phyloP scores from a whole-genome alignment of 1,140 invertebrate species.

The Conus ventricosus region DNA sequence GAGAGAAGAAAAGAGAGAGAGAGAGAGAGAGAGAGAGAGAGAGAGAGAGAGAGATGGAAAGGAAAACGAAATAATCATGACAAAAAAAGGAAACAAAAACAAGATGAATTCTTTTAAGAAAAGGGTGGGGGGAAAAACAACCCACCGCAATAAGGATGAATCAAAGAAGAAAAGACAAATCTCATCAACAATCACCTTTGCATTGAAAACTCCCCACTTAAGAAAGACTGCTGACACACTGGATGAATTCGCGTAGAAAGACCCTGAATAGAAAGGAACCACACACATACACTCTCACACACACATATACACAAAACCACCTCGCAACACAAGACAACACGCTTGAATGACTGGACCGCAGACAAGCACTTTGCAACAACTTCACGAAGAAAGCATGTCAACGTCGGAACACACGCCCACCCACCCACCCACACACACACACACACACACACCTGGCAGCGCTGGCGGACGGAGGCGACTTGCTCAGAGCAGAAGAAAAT shows the following conservation, averaged over 20 bases:
- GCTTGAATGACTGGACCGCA: neutral
- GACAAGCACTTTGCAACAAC: neutral
- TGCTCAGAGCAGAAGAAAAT: no score
- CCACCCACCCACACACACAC: no score
- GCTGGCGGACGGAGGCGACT: no score
- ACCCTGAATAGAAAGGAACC: no score
- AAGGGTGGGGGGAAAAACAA: neutral
- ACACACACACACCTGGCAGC: neutral
- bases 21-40: conserved; percentile 15
- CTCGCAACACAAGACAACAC: neutral
- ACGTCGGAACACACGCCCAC: neutral
- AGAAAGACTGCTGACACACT: no score
- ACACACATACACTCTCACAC: no score
- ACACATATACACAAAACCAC: neutral
- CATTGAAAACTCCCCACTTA: no score
- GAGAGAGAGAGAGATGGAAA: neutral
- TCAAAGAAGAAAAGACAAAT: neutral
- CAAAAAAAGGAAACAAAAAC: neutral
- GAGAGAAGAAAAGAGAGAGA: neutral
- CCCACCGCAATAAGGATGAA: neutral
- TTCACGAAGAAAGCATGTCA: neutral
- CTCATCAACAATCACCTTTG: no score
- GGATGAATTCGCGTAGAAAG: no score
- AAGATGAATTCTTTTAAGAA: neutral
- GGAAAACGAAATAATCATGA: neutral